These are phyloP conservation scores for Brachypodius melanocephalos DNA, from an alignment of 2,113 vertebrate species.

Conservation along the genomic window DNA sequence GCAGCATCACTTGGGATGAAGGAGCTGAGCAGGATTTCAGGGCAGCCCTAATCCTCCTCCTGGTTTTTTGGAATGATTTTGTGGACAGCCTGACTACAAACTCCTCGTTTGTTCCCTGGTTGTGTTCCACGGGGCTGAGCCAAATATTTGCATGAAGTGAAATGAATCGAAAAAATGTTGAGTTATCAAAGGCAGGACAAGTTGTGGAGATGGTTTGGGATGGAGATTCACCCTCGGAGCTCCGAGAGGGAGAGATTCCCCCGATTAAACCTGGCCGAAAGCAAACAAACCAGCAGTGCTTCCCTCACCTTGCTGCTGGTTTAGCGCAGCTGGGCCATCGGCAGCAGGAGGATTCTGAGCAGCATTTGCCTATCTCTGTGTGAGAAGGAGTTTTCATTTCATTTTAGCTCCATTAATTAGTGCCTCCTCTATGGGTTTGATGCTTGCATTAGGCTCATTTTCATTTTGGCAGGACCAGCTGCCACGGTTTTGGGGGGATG, in stretches of 20 bases:
- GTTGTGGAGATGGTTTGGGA: not conserved
- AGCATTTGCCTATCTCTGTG: constrained; percentile 36
- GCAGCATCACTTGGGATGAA: not conserved
- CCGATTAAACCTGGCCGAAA: not conserved
- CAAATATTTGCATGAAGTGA: not conserved
- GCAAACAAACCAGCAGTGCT: not conserved
- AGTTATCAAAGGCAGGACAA: not conserved
- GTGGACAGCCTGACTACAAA: not conserved
- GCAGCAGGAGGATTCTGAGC: not conserved
- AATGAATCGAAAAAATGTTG: not conserved
- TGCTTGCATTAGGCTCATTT: not conserved
- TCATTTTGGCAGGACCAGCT: constrained; percentile 4
- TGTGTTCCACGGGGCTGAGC: not conserved
- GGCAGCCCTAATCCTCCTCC: not conserved
- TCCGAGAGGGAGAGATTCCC: not conserved
- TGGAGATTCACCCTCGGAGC: constrained; percentile 2
- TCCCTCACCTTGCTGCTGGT: constrained; percentile 24
- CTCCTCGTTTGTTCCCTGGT: fast-evolving
- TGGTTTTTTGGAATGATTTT: not conserved
- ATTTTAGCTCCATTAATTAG: constrained; percentile 34
- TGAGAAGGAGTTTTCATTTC: constrained; percentile 33
- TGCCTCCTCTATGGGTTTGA: not conserved
- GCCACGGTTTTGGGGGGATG: not conserved
- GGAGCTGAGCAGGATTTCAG: not conserved
- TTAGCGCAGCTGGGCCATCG: not conserved